phyloP scores from a whole-genome alignment of 2,888 invertebrate species.

The Rotaria socialis region DNA sequence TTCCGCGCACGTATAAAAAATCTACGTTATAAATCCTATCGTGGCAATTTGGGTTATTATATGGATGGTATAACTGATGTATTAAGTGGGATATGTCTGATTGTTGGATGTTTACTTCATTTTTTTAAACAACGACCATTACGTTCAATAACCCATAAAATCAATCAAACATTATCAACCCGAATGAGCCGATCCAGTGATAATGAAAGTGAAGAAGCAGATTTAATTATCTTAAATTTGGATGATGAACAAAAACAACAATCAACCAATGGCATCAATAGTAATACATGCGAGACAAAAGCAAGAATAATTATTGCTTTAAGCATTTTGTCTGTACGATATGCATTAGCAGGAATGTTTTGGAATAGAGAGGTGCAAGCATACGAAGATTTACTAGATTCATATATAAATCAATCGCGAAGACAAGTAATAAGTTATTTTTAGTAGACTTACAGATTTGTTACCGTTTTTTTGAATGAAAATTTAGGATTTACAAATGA shows the following conservation, averaged over 20 bases:
- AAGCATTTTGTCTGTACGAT: conserved; percentile 20
- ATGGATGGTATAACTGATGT: conserved; percentile 41
- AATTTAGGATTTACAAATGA: conserved; percentile 38
- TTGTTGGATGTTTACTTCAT: conserved; percentile 27
- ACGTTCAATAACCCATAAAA: background rate
- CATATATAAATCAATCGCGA: background rate
- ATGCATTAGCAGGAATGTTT: conserved; percentile 39
- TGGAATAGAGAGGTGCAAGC: conserved; percentile 38
- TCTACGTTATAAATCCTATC: conserved; percentile 39
- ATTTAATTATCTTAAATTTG: background rate
- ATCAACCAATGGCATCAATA: background rate
- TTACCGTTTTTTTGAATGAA: background rate
- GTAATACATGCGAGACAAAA: conserved; percentile 27
- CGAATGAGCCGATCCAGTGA: background rate
- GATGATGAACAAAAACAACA: background rate
- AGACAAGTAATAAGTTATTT: conserved; percentile 35
- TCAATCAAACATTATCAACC: background rate
- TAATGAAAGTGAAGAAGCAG: background rate
- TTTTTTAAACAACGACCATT: conserved; percentile 39
- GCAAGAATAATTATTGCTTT: conserved; percentile 4
- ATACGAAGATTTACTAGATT: conserved; percentile 41
- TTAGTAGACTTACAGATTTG: background rate
- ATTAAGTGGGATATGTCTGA: conserved; percentile 41
- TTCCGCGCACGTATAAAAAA: conserved; percentile 41
- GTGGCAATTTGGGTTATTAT: conserved; percentile 38